Evolutionary conservation across 2,797 vertebrate species (phyloP), one percentile per base, ranked within the genome.

Genomic region (Scyliorhinus canicula): DNA sequence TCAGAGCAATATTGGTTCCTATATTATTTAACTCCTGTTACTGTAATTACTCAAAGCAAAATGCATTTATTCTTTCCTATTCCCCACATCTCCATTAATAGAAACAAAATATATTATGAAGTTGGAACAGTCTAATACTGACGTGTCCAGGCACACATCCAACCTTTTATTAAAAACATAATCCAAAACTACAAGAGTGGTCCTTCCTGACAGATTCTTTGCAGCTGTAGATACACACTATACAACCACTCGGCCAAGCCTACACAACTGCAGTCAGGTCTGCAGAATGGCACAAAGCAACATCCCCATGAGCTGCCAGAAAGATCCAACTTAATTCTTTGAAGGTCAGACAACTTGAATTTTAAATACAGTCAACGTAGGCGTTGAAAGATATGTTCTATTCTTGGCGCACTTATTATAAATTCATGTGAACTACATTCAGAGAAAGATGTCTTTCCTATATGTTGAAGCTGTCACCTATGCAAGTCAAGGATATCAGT

Each of bases 271-370:
- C 55, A 90, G 86, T 90, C 19, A 14, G 86, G 31, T 5, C 35
- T n/a, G 86, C 55, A 93, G 65, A 93, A 93, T 24, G 40, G 55
- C n/a, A 63, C 4, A 65, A 91, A 63, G 7, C 16, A 91, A 40
- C 84, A 86, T 52, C 74, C 74, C 28, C 28, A 86, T 35, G 19
- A 90, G 40, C 55, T n/a, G 52, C 16, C 57, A 57, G 1, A 35
- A 90, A 90, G 84, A 85, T 52, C 26, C 86, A 90, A n/a, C 35
- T 14, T 21, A 90, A 90, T 60, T 90, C n/a, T 63, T 93, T 65
- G 40, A 44, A 65, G 14, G 4, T 65, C 60, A 93, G 26, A 44
- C 52, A 63, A n/a, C 16, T 63, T 40, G n/a, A 44, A 35, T 91
- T 90, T n/a, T 57, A 90, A 90, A 90, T 21, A 90, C 52, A 90